A percentile compares a stretch with the other conserved stretches of the same genome.
phyloP scores from a whole-genome alignment of 2,888 invertebrate species.

The Zaprionus obscuricornis region DNA sequence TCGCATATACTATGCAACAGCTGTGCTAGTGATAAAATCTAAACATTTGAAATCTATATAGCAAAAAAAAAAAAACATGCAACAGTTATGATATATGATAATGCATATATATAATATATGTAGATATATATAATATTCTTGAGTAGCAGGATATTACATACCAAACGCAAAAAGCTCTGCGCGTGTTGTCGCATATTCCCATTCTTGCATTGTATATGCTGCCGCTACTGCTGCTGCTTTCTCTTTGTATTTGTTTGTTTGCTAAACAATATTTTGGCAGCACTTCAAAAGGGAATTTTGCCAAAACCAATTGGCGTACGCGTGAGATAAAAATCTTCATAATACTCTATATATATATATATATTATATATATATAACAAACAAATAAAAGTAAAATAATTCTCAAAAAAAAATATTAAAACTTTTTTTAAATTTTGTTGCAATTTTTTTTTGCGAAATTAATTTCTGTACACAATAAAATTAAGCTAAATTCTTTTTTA shows the following conservation, averaged over 20 bases:
- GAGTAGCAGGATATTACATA: background rate
- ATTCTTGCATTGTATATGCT: too few relatives aligned
- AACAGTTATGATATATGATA: conserved; percentile 28
- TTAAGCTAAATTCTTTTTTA: too few relatives aligned
- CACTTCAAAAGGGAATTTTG: conserved; percentile 67
- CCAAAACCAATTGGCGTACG: conserved; percentile 68
- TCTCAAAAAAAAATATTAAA: too few relatives aligned
- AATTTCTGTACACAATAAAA: too few relatives aligned
- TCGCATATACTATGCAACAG: background rate
- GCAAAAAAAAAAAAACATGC: conserved; percentile 25
- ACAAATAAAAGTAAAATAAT: conserved; percentile 45
- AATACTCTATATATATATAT: conserved; percentile 22
- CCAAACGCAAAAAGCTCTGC: conserved; percentile 52
- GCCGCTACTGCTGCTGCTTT: too few relatives aligned
- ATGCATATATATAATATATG: conserved; percentile 1
- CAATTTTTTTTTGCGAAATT: too few relatives aligned
- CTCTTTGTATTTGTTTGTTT: conserved; percentile 59
- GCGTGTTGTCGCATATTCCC: conserved; percentile 41
- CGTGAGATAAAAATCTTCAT: conserved; percentile 45
- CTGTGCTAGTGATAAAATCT: background rate
- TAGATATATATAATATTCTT: conserved; percentile 8
- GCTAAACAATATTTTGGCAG: conserved; percentile 76
- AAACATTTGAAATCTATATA: background rate
- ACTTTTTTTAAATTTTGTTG: too few relatives aligned
- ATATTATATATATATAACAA: conserved; percentile 13